Evolutionary conservation across 2,888 invertebrate genomes (phyloP).

Genomic region (Morpho achilles): DNA sequence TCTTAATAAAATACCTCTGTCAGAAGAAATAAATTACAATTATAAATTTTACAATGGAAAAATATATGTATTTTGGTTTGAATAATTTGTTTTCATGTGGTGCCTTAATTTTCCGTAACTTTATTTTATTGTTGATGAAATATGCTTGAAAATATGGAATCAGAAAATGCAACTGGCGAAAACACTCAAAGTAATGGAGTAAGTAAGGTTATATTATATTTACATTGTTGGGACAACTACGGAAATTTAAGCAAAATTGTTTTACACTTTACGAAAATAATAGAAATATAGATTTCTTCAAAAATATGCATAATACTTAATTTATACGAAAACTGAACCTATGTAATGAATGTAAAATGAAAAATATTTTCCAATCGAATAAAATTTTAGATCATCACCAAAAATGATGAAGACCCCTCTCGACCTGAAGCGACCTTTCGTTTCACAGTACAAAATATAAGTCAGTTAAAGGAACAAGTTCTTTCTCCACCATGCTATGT

Average conservation of each 20-base stretch:
- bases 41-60: conserved; percentile 6
- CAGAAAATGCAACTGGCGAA: conserved; percentile 49
- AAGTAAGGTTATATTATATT: conserved; percentile 8
- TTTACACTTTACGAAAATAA: too few species aligned
- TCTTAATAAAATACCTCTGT: conserved; percentile 14
- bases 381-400: conserved; percentile 59
- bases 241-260: too few species aligned
- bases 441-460: conserved; percentile 91
- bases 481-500: conserved; percentile 95
- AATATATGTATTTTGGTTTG: conserved; percentile 13
- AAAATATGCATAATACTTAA: neutral
- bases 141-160: conserved; percentile 64
- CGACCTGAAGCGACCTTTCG: conserved; percentile 96
- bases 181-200: conserved; percentile 24
- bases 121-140: conserved; percentile 41
- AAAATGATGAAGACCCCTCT: conserved; percentile 87
- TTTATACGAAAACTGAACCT: too few species aligned
- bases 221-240: too few species aligned
- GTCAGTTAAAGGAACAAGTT: conserved; percentile 89
- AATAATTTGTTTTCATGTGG: too few species aligned
- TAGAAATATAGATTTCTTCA: neutral
- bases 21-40: conserved; percentile 1
- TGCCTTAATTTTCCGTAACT: conserved; percentile 19
- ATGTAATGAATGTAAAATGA: too few species aligned
- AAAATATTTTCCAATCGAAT: neutral